Base-by-base conservation (phyloP, 2,797 vertebrate species). In the Hybognathus amarus region DNA sequence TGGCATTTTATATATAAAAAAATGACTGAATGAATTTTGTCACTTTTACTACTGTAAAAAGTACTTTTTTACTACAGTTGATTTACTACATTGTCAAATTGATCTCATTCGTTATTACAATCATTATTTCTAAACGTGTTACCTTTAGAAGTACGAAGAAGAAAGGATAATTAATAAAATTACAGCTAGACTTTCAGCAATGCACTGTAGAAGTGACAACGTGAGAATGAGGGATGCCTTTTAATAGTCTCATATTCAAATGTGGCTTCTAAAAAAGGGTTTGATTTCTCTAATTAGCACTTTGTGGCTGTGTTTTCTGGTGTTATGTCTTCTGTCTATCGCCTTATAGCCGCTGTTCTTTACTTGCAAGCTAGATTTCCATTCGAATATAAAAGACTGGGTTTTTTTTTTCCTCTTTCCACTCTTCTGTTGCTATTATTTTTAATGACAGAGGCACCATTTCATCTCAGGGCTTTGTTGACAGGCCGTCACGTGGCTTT, bases 361-460 rank as follows among this genome's bases (percentile, higher is more conserved):
- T 22, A 69, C 73, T 54, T 17, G 15, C 30, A 15, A 15, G 45
- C 12, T 20, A 81, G 33, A 68, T 80, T 86, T 54, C 66, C 63
- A 75, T 69, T n/a, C 17, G 2, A 70, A 61, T 54, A 30, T 50
- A 50, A 80, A 79, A 64, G 52, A 40, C 71, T 54, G 54, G 1
- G 30, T 63, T 71, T 75, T 36, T n/a, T 73, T 69, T 36, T 45
- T 30, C 6, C 15, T 24, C 11, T 75, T 80, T 86, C 68, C 84
- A 81, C 82, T 87, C 73, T 77, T 86, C 85, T 50, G 63, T 77
- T 50, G 77, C 87, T 86, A 90, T 93, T 91, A 90, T 90, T 88
- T 90, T 91, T 92, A 90, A 90, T 88, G 88, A 88, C 83, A 82
- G 77, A 85, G 75, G 80, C 84, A 79, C 80, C 86, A 85, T 88